Evolutionary conservation across 2,797 vertebrate species (phyloP), one percentile per base, ranked within the genome.

Genomic region (Pseudochaenichthys georgianus): DNA sequence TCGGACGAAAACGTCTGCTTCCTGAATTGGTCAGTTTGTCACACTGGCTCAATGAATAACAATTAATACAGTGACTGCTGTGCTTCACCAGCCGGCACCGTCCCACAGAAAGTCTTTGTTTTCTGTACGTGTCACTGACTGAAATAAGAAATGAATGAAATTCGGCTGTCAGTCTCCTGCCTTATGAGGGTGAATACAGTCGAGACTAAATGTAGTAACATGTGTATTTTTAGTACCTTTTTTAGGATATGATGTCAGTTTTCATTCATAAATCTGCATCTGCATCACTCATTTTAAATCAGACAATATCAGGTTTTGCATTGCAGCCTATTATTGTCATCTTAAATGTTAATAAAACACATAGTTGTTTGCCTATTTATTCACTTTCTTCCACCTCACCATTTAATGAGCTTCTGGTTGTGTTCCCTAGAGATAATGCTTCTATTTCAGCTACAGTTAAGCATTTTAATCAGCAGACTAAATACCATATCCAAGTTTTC

Each of bases 71-170:
- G 71, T 76, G 78, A 53, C 77, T 21, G 45, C 66, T 81, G 70
- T 62, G 52, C 64, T 73, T 67, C 66, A 77, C 53, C 76, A 64
- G 12, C 62, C 66, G 57, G 72, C 68, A 46, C 42, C 41, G 41
- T 42, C 21, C 19, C 8, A 81, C 72, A 88, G 65, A 82, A n/a
- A 72, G 65, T 45, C 80, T 67, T 87, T 92, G 85, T 91, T 83
- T 77, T 64, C 53, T 43, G 16, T 51, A 73, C 64, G 75, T 85
- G 73, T 55, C 71, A 71, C 41, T 77, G 55, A 57, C 47, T 54
- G 59, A 78, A 16, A 73, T 52, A 69, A 59, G 68, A 41, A 67
- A 28, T 78, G 62, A 64, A 81, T 81, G 16, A 31, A 58, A 67
- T 63, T 65, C 54, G 53, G 69, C 45, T 38, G 15, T 66, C 46